Conservation (phyloP, 2,113 vertebrate genomes). For the Abramis brama region DNA sequence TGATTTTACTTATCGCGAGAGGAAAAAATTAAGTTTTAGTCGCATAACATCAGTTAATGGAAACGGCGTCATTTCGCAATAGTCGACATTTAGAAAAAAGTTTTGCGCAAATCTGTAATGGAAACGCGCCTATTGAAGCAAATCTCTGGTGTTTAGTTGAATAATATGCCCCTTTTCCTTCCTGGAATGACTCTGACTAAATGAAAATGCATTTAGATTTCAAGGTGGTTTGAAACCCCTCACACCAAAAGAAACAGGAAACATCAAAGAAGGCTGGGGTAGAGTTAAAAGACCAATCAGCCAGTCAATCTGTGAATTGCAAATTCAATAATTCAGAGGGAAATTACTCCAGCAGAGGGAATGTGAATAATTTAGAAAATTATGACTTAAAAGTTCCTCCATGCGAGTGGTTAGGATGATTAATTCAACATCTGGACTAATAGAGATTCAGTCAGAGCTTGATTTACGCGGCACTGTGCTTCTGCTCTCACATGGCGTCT, state of each 20-base stretch:
- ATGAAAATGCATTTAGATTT: conserved; percentile 52
- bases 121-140: background rate
- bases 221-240: conserved; percentile 39
- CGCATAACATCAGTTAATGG: no score
- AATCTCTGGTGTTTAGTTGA: conserved; percentile 7
- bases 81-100: no score
- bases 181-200: conserved; percentile 35
- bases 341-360: conserved; percentile 73
- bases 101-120: no score
- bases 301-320: conserved; percentile 64
- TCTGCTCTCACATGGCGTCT: conserved; percentile 53
- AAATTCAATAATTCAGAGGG: conserved; percentile 78
- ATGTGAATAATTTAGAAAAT: conserved; percentile 80
- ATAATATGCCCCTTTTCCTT: background rate
- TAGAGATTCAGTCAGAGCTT: conserved; percentile 63
- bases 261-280: conserved; percentile 55
- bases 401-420: conserved; percentile 69
- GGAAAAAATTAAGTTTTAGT: no score
- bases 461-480: conserved; percentile 55
- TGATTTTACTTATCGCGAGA: no score
- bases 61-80: no score
- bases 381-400: conserved; percentile 78
- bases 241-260: conserved; percentile 35
- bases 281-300: conserved; percentile 67
- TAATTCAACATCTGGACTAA: conserved; percentile 76